Evolutionary conservation across 2,797 vertebrate genomes (phyloP), one percentile per base, ranked within the genome.

Genomic region (Aphelocoma californica): DNA sequence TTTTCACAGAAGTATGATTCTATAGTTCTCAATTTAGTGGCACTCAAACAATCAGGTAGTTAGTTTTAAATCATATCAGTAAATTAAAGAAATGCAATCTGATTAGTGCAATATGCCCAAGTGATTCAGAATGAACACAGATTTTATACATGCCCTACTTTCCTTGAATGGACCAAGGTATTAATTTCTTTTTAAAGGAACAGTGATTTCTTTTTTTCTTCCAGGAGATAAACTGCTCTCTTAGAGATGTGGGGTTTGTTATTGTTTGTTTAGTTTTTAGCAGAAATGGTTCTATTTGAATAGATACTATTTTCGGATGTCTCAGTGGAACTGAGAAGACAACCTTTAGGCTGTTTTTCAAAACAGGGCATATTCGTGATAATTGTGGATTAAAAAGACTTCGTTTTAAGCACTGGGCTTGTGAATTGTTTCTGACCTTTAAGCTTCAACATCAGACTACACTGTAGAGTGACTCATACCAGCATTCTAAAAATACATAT

Each of bases 21-120:
- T 58, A 57, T 18, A 58, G 23, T 44, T 80, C 44, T 71, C 47
- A 66, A 67, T 51, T 53, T 65, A 80, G 16, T 65, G 65, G 20
- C 32, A 88, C 89, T 78, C 69, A 96, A 72, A 50, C 38, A 92
- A 70, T 71, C 71, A 80, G 53, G 61, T 67, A 78, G 20, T 51
- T 67, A 78, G 20, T 51, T 94, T 90, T 62, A 91, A 65, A 95
- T 44, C 54, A 62, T 42, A 79, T 48, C 75, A 94, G 45, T 66
- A 79, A 91, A 83, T 88, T 88, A 90, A 78, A 95, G 87, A 92
- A 93, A 91, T 40, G 31, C 54, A 86, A 83, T 93, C 65, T 96
- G 85, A 93, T 94, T 90, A 92, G 54, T 54, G 72, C 85, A 92
- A 71, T 88, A 90, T 58, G 82, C 40, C 81, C 62, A 84, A 90